A percentile compares a stretch with the other conserved stretches of the same genome.
phyloP scores from a whole-genome alignment of 2,888 invertebrate genomes.

The Merodon equestris region DNA sequence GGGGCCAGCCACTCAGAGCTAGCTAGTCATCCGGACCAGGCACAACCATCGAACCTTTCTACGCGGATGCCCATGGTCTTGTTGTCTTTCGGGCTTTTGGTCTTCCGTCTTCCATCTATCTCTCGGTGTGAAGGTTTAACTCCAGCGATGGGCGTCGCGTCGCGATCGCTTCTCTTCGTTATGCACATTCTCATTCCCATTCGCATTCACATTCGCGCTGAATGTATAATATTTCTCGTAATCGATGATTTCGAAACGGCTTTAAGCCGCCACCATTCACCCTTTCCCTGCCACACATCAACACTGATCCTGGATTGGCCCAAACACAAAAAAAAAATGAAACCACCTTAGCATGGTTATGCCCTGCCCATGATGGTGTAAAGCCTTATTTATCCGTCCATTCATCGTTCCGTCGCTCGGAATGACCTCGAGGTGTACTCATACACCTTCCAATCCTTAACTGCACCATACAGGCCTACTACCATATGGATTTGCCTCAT shows the following conservation, averaged over 20 bases:
- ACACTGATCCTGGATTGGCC: slow-evolving; percentile 37
- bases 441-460: too few relatives aligned
- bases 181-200: slow-evolving; percentile 57
- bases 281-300: too few relatives aligned
- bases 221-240: slow-evolving; percentile 68
- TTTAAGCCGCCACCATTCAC: slow-evolving; percentile 37
- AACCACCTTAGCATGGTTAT: slow-evolving; percentile 1
- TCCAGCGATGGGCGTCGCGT: slow-evolving; percentile 58
- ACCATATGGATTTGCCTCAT: slow-evolving; percentile 59
- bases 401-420: slow-evolving; percentile 63
- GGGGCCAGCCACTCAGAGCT: too few relatives aligned
- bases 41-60: slow-evolving; percentile 37
- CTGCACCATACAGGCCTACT: too few relatives aligned
- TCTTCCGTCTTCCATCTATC: background rate
- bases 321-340: slow-evolving; percentile 8
- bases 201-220: slow-evolving; percentile 28
- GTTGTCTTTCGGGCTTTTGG: slow-evolving; percentile 28
- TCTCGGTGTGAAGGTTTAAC: slow-evolving; percentile 55
- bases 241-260: slow-evolving; percentile 64
- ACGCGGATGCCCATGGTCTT: slow-evolving; percentile 63
- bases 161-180: slow-evolving; percentile 52
- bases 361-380: slow-evolving; percentile 56
- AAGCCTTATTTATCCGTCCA: slow-evolving; percentile 67
- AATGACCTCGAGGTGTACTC: slow-evolving; percentile 64
- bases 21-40: slow-evolving; percentile 9